These are phyloP conservation scores for Helostoma temminkii DNA, from an alignment of 2,797 vertebrate genomes.

Conservation along the genomic window DNA sequence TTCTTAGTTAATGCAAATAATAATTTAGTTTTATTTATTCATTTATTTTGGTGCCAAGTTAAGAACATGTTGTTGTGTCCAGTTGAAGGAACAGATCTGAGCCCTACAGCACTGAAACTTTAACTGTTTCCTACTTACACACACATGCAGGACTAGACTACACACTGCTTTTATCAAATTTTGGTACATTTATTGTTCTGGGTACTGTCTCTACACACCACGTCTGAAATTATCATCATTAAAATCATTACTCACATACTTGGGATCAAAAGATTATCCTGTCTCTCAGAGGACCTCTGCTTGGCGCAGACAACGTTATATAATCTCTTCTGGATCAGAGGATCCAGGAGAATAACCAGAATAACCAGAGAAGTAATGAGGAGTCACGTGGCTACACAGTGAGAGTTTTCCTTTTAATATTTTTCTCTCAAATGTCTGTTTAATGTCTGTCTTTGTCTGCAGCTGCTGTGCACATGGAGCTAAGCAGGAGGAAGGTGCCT, in stretches of 20 bases:
- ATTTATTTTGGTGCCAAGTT: slow-evolving; percentile 3
- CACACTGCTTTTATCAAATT: slow-evolving; percentile 19
- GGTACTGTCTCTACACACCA: slow-evolving; percentile 14
- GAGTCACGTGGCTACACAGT: slow-evolving; percentile 33
- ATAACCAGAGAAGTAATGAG: slow-evolving; percentile 38
- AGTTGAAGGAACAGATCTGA: slow-evolving; percentile 53
- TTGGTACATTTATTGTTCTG: slow-evolving; percentile 14
- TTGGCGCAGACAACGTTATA: slow-evolving; percentile 48
- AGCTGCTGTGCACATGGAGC: slow-evolving; percentile 88
- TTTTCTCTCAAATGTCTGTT: slow-evolving; percentile 16
- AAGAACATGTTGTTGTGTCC: slow-evolving; percentile 42
- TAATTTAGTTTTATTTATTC: too few relatives aligned
- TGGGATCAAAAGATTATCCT: slow-evolving; percentile 69
- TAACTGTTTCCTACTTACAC: slow-evolving; percentile 35
- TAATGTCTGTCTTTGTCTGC: slow-evolving; percentile 37
- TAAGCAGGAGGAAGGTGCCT: slow-evolving; percentile 90
- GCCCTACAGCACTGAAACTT: slow-evolving; percentile 41
- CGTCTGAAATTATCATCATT: slow-evolving; percentile 51
- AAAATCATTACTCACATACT: slow-evolving; percentile 66
- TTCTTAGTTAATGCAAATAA: too few relatives aligned
- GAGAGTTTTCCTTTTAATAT: neutral
- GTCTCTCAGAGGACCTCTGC: slow-evolving; percentile 50
- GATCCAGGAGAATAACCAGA: slow-evolving; percentile 40
- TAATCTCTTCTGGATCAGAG: slow-evolving; percentile 67
- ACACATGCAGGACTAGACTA: neutral